Base-by-base conservation (phyloP, 2,888 invertebrate species). In the Aporophyla lueneburgensis region DNA sequence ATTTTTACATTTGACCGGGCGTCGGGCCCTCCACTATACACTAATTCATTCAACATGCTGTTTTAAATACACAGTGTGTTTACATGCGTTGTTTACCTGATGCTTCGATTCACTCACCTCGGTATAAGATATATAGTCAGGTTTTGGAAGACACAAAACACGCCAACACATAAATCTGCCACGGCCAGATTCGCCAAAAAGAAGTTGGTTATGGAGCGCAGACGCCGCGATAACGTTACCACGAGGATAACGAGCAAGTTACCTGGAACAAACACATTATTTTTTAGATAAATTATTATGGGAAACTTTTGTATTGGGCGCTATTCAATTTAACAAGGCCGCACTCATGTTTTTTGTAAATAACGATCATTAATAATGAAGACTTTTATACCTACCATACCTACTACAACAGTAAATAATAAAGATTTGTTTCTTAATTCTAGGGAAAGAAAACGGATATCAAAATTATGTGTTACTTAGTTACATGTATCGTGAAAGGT, bases 131-230 rank as follows among this genome's bases (percentile, higher is more conserved):
- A 98, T 87, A 98, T 98, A 65, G 98, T 98, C 88, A 99, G 96
- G 92, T 98, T 99, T 93, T 99, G 99, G 93, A 98, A 98, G 75
- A 99, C 98, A 94, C 99, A 99, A 94, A 99, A 99, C 72, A 99
- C 97, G 14, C 98, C 99, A n/a, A 99, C 99, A 91, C 99, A 98
- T 87, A 99, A 97, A 94, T 99, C 99, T 6, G 99, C 99, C 72
- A 98, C 97, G 0, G 99, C 99, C 86, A 99, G 96, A 94, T 99
- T 99, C 33, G 98, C 99, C 91, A 99, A 95, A 94, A 99, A 99
- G 94, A 99, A 99, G 94, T 99, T 99, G 62, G 99, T 99, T 86
- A 98, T 98, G 54, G 99, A 98, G 75, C 99, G 97, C 90, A 99
- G 97, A 67, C 98, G 97, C 76, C 98, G 97, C 78, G 99, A 99